Evolutionary conservation across 2,113 vertebrate species (phyloP).

Genomic region (Pterocles burchelli): DNA sequence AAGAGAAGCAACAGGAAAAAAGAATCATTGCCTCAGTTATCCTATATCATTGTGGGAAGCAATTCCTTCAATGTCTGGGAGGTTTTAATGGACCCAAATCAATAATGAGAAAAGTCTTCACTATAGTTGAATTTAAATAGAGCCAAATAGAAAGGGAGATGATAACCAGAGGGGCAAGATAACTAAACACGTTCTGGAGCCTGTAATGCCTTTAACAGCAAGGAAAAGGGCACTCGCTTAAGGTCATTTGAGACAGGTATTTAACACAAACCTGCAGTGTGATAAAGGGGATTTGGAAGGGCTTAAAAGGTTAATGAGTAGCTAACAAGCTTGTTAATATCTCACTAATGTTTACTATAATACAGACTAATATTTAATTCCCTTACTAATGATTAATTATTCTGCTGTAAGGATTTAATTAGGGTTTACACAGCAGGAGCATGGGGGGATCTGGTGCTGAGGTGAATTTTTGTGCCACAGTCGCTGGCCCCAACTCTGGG

Average conservation of each 20-base stretch:
- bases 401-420: constrained; percentile 25
- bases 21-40: background rate
- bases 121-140: background rate
- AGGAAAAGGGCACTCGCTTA: background rate
- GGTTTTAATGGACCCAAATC: background rate
- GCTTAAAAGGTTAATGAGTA: constrained; percentile 12
- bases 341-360: constrained; percentile 12
- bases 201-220: background rate
- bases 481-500: background rate
- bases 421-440: background rate
- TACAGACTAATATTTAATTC: constrained; percentile 32
- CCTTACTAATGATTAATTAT: constrained; percentile 27
- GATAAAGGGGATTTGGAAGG: background rate
- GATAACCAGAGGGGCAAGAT: background rate
- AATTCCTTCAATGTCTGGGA: background rate
- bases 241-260: background rate
- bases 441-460: background rate
- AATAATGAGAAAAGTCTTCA: background rate
- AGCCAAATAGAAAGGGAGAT: background rate
- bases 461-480: background rate
- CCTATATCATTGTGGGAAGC: background rate
- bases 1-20: background rate
- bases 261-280: background rate
- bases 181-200: background rate
- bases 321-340: background rate